Evolutionary conservation across 2,888 invertebrate genomes (phyloP).

Genomic region (Mantis religiosa): DNA sequence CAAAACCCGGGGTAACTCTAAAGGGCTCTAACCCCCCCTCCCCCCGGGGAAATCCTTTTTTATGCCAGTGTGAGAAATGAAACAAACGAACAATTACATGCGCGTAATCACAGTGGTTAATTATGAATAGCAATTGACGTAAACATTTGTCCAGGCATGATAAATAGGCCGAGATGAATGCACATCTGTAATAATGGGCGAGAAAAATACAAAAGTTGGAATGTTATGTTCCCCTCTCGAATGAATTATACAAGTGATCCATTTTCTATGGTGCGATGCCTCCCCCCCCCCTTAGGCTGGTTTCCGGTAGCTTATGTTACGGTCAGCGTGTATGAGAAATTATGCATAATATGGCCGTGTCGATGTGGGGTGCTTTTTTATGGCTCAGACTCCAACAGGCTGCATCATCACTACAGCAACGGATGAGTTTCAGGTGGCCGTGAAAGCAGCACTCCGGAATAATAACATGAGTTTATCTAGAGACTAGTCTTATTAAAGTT

Average conservation of each 20-base stretch:
- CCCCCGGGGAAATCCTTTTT: not conserved
- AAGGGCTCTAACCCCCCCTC: not conserved
- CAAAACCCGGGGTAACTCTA: not conserved
- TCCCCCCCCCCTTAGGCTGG: not conserved
- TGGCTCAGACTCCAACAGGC: not conserved
- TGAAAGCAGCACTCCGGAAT: no score
- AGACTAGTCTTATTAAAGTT: no score
- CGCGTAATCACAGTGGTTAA: slow-evolving; percentile 7
- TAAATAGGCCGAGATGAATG: not conserved
- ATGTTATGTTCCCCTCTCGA: not conserved
- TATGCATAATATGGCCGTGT: not conserved
- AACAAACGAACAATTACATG: slow-evolving; percentile 1
- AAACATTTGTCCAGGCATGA: slow-evolving; percentile 9
- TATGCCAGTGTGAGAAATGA: not conserved
- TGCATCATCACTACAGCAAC: no score
- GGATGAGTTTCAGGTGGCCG: no score
- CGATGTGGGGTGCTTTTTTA: not conserved
- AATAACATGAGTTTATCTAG: no score
- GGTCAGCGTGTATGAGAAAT: not conserved
- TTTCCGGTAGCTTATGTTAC: not conserved
- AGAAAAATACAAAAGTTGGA: not conserved
- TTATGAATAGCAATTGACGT: slow-evolving; percentile 8
- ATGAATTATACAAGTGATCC: not conserved
- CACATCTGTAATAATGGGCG: not conserved
- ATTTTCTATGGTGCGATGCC: not conserved